Evolutionary conservation across 2,113 vertebrate species (phyloP).

Genomic region (Alectura lathami): DNA sequence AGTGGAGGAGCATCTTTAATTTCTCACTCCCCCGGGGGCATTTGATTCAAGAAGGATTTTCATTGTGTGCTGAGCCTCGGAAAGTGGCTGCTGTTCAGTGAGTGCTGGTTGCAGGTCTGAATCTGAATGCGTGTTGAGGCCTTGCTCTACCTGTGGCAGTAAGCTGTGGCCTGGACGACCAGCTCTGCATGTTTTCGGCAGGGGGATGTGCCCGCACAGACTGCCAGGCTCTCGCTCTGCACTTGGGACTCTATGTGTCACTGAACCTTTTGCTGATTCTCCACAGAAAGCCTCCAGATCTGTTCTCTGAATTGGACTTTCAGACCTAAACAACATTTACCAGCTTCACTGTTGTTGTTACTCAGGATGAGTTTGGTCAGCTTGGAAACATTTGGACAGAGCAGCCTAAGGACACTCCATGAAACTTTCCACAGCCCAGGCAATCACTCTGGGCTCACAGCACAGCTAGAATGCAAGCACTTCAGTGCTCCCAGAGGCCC

Average conservation of each 20-base stretch:
- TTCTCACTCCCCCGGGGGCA: background rate
- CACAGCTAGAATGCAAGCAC: background rate
- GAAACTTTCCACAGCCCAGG: background rate
- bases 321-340: constrained; percentile 80
- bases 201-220: background rate
- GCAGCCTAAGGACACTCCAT: constrained; percentile 74
- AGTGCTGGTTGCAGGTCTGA: constrained; percentile 10
- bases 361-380: constrained; percentile 73
- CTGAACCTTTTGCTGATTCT: constrained; percentile 77
- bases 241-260: constrained; percentile 67
- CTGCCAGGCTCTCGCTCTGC: background rate
- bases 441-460: background rate
- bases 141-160: background rate
- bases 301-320: constrained; percentile 79
- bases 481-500: background rate
- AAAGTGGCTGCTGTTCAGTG: constrained; percentile 6
- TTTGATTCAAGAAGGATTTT: constrained; percentile 55
- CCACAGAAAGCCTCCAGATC: constrained; percentile 80
- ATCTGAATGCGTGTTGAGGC: background rate
- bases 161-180: background rate
- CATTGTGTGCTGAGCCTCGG: background rate
- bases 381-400: constrained; percentile 78
- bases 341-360: constrained; percentile 78
- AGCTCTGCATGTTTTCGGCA: background rate
- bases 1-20: constrained; percentile 33